Evolutionary conservation across 2,797 vertebrate species (phyloP), one percentile per base, ranked within the genome.

Genomic region (Poecilia wingei): DNA sequence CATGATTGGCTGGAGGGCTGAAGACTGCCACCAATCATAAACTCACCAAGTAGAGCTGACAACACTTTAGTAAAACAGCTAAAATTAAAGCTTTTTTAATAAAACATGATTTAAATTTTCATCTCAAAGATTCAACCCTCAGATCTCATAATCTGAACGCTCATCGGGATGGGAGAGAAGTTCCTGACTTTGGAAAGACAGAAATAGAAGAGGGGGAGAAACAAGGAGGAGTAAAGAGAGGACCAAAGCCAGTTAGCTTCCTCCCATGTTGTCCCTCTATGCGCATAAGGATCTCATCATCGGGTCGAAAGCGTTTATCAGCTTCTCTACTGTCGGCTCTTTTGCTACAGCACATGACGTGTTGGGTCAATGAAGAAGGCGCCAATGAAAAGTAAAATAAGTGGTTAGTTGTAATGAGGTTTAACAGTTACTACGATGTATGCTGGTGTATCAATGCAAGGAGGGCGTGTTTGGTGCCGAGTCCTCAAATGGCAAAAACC

Each of bases 71-170:
- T 41, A 22, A 41, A 68, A n/a, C 13, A 16, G 41, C 25, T 46
- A 1, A 45, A 70, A 16, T 8, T 46, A 7, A 45, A 70, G 41
- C 25, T 43, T 43, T 28, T 31, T 45, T 45, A 6, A 8, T 25
- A 25, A 51, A 74, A 61, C 39, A 6, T n/a, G 20, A 70, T 72
- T 82, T 59, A 71, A n/a, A 36, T n/a, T n/a, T 51, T 1, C 43
- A 59, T 82, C 72, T 79, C 61, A 70, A 45, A 6, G 25, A 70
- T 1, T 70, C 68, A 78, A 91, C 91, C 94, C 89, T 95, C 93
- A 95, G 92, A 94, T 95, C 94, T 94, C 94, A 95, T 95, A 94
- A 94, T 94, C 92, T 94, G 68, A 91, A 92, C 76, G 87, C 92
- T 95, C 93, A 94, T 89, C 55, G 90, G 93, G 93, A 87, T 13